phyloP scores from a whole-genome alignment of 2,888 invertebrate genomes.

The Siphlonurus alternatus region DNA sequence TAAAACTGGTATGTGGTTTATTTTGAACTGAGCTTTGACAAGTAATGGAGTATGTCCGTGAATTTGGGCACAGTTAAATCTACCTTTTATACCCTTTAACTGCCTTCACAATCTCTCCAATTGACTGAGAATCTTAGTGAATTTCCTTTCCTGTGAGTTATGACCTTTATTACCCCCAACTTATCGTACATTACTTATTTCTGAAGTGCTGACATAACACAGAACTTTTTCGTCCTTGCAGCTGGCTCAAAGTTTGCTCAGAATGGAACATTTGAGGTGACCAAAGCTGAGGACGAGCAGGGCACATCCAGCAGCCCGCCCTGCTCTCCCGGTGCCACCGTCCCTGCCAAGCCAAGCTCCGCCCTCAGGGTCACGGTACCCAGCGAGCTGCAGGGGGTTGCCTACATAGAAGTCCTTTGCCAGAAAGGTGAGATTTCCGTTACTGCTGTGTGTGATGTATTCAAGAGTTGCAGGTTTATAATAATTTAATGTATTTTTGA shows the following conservation, averaged over 20 bases:
- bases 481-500: not conserved
- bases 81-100: too few relatives aligned
- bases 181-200: too few relatives aligned
- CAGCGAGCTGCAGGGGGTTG: conserved; percentile 85
- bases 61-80: too few relatives aligned
- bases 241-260: conserved; percentile 90
- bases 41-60: too few relatives aligned
- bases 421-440: conserved; percentile 67
- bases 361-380: conserved; percentile 84
- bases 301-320: conserved; percentile 33
- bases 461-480: not conserved
- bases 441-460: conserved; percentile 8
- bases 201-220: too few relatives aligned
- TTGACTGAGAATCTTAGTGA: too few relatives aligned
- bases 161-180: too few relatives aligned
- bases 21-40: not conserved
- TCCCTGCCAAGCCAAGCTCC: conserved; percentile 43
- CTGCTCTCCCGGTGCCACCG: conserved; percentile 31
- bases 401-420: conserved; percentile 89
- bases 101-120: too few relatives aligned
- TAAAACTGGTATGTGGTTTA: conserved; percentile 43
- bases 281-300: conserved; percentile 73
- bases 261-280: conserved; percentile 89
- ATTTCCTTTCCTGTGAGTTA: too few relatives aligned
- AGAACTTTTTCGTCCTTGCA: too few relatives aligned